phyloP scores from a whole-genome alignment of 2,888 invertebrate genomes.

The Iphiclides podalirius region DNA sequence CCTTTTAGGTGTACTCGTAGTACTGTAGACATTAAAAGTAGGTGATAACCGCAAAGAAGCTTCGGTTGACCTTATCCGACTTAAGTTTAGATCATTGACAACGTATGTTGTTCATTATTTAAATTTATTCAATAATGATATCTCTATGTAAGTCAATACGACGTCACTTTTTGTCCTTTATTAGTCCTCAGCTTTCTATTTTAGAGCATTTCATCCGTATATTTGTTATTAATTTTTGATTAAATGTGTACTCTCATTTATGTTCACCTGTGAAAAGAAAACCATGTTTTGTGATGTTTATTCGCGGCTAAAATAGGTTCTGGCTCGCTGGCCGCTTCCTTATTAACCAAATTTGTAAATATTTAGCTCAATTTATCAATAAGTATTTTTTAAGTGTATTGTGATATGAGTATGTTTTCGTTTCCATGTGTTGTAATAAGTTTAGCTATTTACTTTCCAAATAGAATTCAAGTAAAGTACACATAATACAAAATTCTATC shows the following conservation, averaged over 20 bases:
- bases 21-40: constrained; percentile 3
- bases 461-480: constrained; percentile 30
- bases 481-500: constrained; percentile 24
- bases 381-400: constrained; percentile 57
- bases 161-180: neutral
- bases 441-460: constrained; percentile 40
- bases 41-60: constrained; percentile 14
- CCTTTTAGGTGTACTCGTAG: neutral
- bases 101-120: neutral
- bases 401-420: constrained; percentile 60
- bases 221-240: neutral
- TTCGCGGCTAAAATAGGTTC: constrained; percentile 6
- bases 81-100: constrained; percentile 2
- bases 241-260: neutral
- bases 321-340: constrained; percentile 13
- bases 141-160: neutral
- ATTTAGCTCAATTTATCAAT: constrained; percentile 66
- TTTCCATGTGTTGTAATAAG: constrained; percentile 39
- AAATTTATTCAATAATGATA: neutral
- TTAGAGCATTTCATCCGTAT: no score
- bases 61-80: constrained; percentile 5
- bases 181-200: no score
- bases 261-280: neutral
- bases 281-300: constrained; percentile 2
- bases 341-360: constrained; percentile 61